phyloP scores from a whole-genome alignment of 1,140 invertebrate genomes.

The Drosophila elegans region DNA sequence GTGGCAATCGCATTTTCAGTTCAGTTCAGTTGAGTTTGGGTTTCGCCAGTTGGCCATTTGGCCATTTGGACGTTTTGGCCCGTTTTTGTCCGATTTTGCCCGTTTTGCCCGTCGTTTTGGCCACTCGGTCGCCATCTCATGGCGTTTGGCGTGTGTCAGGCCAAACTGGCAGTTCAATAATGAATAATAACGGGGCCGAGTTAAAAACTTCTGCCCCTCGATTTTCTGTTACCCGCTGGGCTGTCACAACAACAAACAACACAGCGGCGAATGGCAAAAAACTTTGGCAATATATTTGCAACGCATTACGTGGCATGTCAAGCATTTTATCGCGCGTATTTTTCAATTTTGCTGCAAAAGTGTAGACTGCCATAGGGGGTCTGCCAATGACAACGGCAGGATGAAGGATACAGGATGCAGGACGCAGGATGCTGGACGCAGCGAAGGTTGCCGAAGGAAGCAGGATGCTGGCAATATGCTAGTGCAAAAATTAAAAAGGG shows the following conservation, averaged over 20 bases:
- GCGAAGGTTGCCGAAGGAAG: constrained; percentile 13
- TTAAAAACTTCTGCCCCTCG: constrained; percentile 64
- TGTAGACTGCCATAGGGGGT: constrained; percentile 34
- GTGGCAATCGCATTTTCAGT: constrained; percentile 55
- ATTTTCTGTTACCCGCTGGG: constrained; percentile 51
- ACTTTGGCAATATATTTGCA: constrained; percentile 83
- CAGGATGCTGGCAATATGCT: constrained; percentile 68
- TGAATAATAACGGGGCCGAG: constrained; percentile 79
- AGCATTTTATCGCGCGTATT: constrained; percentile 83
- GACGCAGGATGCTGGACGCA: neutral
- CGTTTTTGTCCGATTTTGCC: neutral
- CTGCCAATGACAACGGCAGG: constrained; percentile 58
- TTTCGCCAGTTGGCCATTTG: constrained; percentile 25
- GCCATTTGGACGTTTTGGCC: constrained; percentile 17
- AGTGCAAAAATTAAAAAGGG: constrained; percentile 70
- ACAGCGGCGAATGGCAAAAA: constrained; percentile 41
- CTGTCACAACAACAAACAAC: constrained; percentile 71
- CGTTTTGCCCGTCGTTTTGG: constrained; percentile 3
- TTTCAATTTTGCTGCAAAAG: constrained; percentile 68
- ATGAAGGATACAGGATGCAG: constrained; percentile 8
- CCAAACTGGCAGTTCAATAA: constrained; percentile 81
- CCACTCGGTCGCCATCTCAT: constrained; percentile 46
- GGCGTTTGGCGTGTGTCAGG: constrained; percentile 75
- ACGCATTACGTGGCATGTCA: constrained; percentile 83
- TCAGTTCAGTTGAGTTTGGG: constrained; percentile 36